phyloP scores from a whole-genome alignment of 2,888 invertebrate genomes.

The Hydrotaea diabolus region DNA sequence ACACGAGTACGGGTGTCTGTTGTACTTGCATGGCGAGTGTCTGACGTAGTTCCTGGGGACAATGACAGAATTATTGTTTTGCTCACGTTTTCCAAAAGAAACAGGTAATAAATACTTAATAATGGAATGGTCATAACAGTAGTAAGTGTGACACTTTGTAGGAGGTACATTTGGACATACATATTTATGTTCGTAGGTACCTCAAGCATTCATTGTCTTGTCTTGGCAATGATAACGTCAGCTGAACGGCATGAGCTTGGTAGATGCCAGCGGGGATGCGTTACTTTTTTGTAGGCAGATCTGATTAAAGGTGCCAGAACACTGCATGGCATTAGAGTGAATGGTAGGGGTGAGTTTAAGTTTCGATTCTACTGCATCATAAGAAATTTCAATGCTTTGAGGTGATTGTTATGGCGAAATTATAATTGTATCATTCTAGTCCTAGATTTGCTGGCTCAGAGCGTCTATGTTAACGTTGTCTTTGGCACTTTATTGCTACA shows the following conservation, averaged over 20 bases:
- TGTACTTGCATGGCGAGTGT: neutral
- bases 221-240: neutral
- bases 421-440: too few relatives aligned
- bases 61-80: conserved; percentile 19
- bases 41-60: neutral
- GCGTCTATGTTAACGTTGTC: too few relatives aligned
- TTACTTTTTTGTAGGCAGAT: neutral
- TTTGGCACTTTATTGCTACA: too few relatives aligned
- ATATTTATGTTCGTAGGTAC: too few relatives aligned
- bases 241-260: neutral
- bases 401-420: too few relatives aligned
- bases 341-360: too few relatives aligned
- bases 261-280: neutral
- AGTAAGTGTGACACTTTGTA: neutral
- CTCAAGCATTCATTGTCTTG: neutral
- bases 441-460: too few relatives aligned
- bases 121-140: conserved; percentile 14
- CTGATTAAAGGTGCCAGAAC: neutral
- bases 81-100: conserved; percentile 20
- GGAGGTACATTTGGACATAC: too few relatives aligned
- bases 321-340: too few relatives aligned
- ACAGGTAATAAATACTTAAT: conserved; percentile 14
- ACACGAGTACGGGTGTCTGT: neutral
- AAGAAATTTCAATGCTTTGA: too few relatives aligned
- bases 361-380: too few relatives aligned